Evolutionary conservation across 2,797 vertebrate genomes (phyloP).

Genomic region (Gymnodraco acuticeps): DNA sequence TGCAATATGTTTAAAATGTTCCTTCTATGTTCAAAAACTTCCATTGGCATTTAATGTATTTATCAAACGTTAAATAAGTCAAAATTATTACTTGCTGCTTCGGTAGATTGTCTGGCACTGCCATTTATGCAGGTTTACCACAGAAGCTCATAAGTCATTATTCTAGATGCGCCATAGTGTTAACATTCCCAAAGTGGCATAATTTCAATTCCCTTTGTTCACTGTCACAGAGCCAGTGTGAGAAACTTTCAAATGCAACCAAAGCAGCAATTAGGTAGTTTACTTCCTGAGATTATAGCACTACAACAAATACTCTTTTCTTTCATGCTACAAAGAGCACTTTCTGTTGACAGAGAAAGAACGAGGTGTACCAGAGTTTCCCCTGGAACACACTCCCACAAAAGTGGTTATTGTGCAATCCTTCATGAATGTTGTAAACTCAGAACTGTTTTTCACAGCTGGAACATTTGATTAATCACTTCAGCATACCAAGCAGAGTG

Average conservation of each 20-base stretch:
- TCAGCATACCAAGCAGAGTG: background rate
- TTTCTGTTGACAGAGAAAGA: background rate
- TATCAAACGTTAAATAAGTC: too few species aligned
- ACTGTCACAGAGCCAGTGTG: background rate
- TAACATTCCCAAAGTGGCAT: background rate
- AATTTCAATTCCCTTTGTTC: background rate
- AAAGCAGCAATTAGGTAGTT: background rate
- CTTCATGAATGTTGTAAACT: background rate
- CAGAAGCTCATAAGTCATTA: too few species aligned
- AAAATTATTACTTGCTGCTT: too few species aligned
- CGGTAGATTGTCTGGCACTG: too few species aligned
- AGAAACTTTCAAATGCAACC: background rate
- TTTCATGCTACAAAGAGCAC: background rate
- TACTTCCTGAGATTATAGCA: background rate
- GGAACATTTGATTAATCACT: background rate
- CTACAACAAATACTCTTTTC: background rate
- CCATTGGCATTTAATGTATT: too few species aligned
- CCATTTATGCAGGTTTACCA: background rate
- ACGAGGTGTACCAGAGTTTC: background rate
- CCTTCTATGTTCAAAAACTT: too few species aligned
- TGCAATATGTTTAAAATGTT: too few species aligned
- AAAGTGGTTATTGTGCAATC: background rate
- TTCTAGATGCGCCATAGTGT: background rate
- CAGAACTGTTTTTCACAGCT: too few species aligned
- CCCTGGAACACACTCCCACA: background rate